phyloP scores from a whole-genome alignment of 35 echinoderm and acorn worm genomes.

The Hemicentrotus pulcherrimus region DNA sequence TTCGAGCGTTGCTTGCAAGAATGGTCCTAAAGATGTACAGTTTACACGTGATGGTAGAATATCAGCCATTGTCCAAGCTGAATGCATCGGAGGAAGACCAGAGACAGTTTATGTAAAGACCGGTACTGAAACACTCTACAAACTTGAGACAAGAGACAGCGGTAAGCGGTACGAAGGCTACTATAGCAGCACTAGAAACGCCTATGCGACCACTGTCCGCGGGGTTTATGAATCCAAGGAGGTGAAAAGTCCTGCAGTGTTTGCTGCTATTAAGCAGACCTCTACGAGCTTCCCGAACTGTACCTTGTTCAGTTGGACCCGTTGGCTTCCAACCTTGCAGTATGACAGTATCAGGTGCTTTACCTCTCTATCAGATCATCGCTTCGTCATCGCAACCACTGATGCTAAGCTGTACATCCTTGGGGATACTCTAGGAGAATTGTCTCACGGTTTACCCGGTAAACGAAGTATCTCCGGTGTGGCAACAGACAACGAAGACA shows the following conservation, averaged over 20 bases:
- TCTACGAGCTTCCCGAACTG: neutral
- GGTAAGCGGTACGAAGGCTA: neutral
- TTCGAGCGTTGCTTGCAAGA: conserved; percentile 5
- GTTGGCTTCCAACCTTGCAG: conserved; percentile 20
- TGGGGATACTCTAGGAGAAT: neutral
- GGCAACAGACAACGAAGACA: conserved; percentile 26
- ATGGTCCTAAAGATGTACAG: conserved; percentile 10
- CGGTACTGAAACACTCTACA: conserved; percentile 15
- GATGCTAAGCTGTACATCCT: neutral
- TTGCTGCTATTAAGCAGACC: conserved; percentile 10
- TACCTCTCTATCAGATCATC: conserved; percentile 20
- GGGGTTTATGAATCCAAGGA: neutral
- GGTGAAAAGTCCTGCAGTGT: conserved; percentile 20
- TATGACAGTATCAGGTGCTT: conserved; percentile 30
- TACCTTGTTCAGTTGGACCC: neutral
- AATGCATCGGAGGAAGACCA: neutral
- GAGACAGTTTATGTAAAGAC: neutral
- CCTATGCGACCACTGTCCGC: neutral
- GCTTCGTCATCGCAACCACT: conserved; percentile 27
- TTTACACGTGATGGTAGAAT: conserved; percentile 26
- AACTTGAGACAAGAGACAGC: neutral
- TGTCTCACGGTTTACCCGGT: neutral
- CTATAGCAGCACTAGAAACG: neutral
- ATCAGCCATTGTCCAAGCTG: conserved; percentile 2
- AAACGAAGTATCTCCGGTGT: conserved; percentile 9